phyloP scores from a whole-genome alignment of 2,888 invertebrate genomes.

The Cecidostiba fungosa region DNA sequence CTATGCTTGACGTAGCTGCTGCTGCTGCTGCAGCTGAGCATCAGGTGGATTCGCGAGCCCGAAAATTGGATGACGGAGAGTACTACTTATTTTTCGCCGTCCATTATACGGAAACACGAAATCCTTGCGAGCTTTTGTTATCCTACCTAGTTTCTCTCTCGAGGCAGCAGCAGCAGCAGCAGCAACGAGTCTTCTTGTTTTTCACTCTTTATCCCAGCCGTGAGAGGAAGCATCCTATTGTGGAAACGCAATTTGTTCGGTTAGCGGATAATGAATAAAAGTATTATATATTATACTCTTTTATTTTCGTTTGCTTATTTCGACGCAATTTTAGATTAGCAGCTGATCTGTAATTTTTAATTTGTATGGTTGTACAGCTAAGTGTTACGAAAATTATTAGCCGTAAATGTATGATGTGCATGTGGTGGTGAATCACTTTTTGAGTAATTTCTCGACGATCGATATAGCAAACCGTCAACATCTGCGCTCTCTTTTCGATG shows the following conservation, averaged over 20 bases:
- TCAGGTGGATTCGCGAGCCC: conserved; percentile 56
- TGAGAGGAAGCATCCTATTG: conserved; percentile 31
- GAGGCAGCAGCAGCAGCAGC: background rate
- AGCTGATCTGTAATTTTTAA: background rate
- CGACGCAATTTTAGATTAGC: background rate
- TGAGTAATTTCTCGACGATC: background rate
- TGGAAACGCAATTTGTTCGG: conserved; percentile 36
- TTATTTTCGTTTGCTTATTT: background rate
- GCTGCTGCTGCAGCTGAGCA: conserved; percentile 37
- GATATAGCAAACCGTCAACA: conserved; percentile 20
- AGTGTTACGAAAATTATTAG: background rate
- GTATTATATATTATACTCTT: too few species aligned
- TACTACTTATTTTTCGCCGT: conserved; percentile 58
- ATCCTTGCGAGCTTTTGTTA: conserved; percentile 52
- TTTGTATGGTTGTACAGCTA: too few species aligned
- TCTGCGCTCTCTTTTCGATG: conserved; percentile 6
- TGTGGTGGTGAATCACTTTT: background rate
- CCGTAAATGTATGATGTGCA: background rate
- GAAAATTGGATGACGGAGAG: conserved; percentile 57
- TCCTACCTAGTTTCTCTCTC: conserved; percentile 2
- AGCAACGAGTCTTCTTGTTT: conserved; percentile 15
- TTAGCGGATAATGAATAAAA: conserved; percentile 26
- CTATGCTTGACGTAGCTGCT: conserved; percentile 7
- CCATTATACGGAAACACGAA: conserved; percentile 54
- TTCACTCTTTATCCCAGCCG: conserved; percentile 31